phyloP scores from a whole-genome alignment of 2,888 invertebrate genomes.

The Papilio elwesi region DNA sequence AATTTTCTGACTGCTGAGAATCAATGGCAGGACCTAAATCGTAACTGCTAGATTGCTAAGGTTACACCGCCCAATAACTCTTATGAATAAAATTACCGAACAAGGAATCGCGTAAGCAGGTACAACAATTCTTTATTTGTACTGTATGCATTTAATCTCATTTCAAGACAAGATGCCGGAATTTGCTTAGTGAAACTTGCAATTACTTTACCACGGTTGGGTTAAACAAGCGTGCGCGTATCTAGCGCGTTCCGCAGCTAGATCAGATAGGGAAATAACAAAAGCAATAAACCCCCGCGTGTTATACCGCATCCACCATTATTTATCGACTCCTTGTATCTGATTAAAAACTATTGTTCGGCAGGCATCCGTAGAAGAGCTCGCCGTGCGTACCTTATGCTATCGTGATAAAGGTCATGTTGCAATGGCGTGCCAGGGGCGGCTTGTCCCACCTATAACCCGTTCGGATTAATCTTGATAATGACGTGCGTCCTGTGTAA shows the following conservation, averaged over 20 bases:
- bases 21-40: too few species aligned
- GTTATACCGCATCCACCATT: constrained; percentile 38
- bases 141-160: too few species aligned
- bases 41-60: too few species aligned
- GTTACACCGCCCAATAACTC: too few species aligned
- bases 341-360: constrained; percentile 40
- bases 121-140: too few species aligned
- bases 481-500: constrained; percentile 38
- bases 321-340: constrained; percentile 37
- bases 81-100: too few species aligned
- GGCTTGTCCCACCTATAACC: constrained; percentile 29
- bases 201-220: neutral
- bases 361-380: neutral
- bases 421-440: constrained; percentile 1
- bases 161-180: too few species aligned
- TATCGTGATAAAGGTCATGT: constrained; percentile 13
- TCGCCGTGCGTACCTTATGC: constrained; percentile 3
- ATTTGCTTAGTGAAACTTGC: neutral
- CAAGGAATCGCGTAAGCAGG: too few species aligned
- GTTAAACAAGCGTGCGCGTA: neutral
- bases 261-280: constrained; percentile 21
- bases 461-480: constrained; percentile 40
- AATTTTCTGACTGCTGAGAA: too few species aligned
- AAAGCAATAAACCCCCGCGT: constrained; percentile 30
- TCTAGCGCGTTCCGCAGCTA: neutral